Evolutionary conservation across 2,113 vertebrate species (phyloP), one percentile per base, ranked within the genome.

Genomic region (Mionectes macconnelli): DNA sequence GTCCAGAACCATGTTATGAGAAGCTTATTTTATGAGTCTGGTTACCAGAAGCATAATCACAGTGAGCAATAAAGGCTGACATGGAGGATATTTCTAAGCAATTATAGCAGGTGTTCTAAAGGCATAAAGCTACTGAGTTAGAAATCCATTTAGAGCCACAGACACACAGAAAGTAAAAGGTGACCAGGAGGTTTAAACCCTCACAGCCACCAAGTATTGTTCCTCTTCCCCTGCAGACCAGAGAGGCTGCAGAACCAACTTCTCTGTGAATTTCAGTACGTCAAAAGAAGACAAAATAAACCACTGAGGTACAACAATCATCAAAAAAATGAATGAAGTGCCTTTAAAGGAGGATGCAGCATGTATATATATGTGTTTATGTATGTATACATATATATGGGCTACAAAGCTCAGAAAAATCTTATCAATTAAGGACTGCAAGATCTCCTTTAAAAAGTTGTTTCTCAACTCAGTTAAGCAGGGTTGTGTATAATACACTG

Each of bases 91-190:
- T 90, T 95, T 96, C 92, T 93, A 90, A 84, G 76, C 90, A 74
- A 89, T 95, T 94, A 95, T 2, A 93, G 83, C 94, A 96, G 90
- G 92, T 89, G 90, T 94, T 96, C 84, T 92, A 88, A 94, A 95
- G 90, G 72, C 90, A 86, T 81, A 88, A 94, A 92, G 76, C 93
- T 88, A 55, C 47, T 45, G 72, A 89, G 66, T 75, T 92, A 94
- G 53, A 94, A 94, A 96, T 82, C 83, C 87, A 82, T 87, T 95
- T 79, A 72, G 69, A 91, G 68, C 53, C 89, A 80, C 49, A 84
- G 57, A 68, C 52, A 60, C 1, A 3, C 50, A 42, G 56, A 59
- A 91, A 68, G 53, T 37, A 85, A 89, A 91, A 93, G 73, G 77
- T 35, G 13, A 72, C 69, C 56, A 72, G 73, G 84, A 86, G 84